phyloP scores from a whole-genome alignment of 2,888 invertebrate species.

The Leptinotarsa haldemani region DNA sequence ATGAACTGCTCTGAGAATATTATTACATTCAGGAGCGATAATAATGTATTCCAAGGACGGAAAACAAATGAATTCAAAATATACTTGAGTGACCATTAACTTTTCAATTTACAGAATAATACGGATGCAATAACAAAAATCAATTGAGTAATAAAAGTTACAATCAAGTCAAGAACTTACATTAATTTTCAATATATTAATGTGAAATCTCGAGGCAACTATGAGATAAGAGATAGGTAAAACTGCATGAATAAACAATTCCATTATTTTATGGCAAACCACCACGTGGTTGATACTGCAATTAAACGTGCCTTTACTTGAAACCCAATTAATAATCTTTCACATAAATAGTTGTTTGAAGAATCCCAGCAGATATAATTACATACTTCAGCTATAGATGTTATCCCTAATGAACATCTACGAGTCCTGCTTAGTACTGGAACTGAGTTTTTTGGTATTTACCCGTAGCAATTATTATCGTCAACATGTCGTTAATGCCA shows the following conservation, averaged over 20 bases:
- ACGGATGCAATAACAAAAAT: conserved; percentile 5
- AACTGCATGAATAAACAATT: conserved; percentile 32
- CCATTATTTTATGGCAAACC: conserved; percentile 32
- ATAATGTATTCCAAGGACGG: not conserved
- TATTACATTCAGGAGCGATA: too few species aligned
- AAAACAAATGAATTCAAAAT: not conserved
- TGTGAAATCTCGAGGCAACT: conserved; percentile 3
- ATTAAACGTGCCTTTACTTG: conserved; percentile 35
- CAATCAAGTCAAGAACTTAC: not conserved
- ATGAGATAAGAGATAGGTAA: not conserved
- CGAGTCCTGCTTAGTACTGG: not conserved
- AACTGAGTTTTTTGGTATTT: conserved; percentile 11
- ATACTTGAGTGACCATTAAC: not conserved
- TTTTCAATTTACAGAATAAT: not conserved
- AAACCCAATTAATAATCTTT: conserved; percentile 29
- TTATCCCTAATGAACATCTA: conserved; percentile 9
- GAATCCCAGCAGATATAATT: conserved; percentile 7
- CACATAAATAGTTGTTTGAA: conserved; percentile 8
- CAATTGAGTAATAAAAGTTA: conserved; percentile 6
- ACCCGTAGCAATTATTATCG: conserved; percentile 15
- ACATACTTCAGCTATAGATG: conserved; percentile 14
- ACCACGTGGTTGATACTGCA: conserved; percentile 32
- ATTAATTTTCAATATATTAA: conserved; percentile 3
- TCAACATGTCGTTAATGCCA: conserved; percentile 6
- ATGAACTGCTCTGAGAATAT: too few species aligned